These are phyloP conservation scores for Cantharis lateralis DNA, from an alignment of 2,888 invertebrate species.

Conservation along the genomic window DNA sequence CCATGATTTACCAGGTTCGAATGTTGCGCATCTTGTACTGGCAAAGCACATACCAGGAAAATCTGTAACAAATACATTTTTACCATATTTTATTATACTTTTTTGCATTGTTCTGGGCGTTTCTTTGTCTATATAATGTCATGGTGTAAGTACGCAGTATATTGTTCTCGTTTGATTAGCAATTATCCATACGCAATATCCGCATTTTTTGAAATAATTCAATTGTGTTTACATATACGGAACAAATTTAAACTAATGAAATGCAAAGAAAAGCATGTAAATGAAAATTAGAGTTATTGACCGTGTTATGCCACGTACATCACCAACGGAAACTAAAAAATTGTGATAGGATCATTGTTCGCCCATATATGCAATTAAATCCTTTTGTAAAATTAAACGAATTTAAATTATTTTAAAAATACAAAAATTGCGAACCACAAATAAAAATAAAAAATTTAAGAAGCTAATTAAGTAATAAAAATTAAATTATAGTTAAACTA, in stretches of 20 bases:
- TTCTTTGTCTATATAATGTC: not conserved
- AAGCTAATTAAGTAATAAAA: too few species aligned
- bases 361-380: not conserved
- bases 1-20: conserved; percentile 85
- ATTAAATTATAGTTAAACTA: too few species aligned
- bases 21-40: conserved; percentile 85
- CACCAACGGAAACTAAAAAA: conserved; percentile 11
- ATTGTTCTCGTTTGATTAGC: not conserved
- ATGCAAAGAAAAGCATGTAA: not conserved
- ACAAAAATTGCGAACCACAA: too few species aligned
- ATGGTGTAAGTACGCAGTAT: not conserved
- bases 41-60: conserved; percentile 93
- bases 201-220: not conserved
- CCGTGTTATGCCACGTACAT: conserved; percentile 4
- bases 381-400: not conserved
- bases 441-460: too few species aligned
- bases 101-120: not conserved
- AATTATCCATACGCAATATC: not conserved
- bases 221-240: not conserved
- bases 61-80: conserved; percentile 60
- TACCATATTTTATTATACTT: not conserved
- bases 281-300: conserved; percentile 14
- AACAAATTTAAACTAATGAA: conserved; percentile 4
- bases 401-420: not conserved
- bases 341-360: conserved; percentile 13